Percentiles rank a stretch among this genome's conserved stretches.
phyloP scores from a whole-genome alignment of 2,888 invertebrate genomes.

The Girardia tigrina region DNA sequence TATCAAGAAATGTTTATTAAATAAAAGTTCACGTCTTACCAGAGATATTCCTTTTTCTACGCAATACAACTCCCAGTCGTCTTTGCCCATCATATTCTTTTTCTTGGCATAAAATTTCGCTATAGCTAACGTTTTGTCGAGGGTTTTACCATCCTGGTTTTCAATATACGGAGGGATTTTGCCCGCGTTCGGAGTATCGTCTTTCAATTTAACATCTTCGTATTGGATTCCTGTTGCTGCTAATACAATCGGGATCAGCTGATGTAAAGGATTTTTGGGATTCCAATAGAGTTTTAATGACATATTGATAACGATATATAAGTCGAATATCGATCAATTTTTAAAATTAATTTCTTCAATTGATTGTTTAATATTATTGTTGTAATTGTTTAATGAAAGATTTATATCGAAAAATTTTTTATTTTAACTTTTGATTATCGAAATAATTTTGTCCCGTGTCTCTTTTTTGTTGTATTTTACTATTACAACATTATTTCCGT shows the following conservation, averaged over 20 bases:
- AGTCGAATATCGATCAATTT: too few relatives aligned
- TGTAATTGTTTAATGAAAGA: too few relatives aligned
- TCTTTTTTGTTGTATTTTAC: too few relatives aligned
- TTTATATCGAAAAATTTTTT: too few relatives aligned
- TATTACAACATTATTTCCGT: too few relatives aligned
- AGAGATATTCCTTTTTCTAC: not conserved
- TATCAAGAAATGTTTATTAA: too few relatives aligned
- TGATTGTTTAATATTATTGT: too few relatives aligned
- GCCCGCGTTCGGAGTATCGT: not conserved
- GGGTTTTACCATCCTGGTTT: not conserved
- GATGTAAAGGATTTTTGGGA: conserved; percentile 6
- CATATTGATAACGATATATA: too few relatives aligned
- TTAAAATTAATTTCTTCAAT: too few relatives aligned
- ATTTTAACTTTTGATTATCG: too few relatives aligned
- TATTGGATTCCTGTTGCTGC: not conserved
- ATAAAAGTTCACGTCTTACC: too few relatives aligned
- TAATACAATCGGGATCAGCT: not conserved
- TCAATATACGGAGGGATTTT: not conserved
- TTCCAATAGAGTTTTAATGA: not conserved
- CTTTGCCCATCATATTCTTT: not conserved
- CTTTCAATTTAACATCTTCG: not conserved
- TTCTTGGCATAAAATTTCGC: not conserved
- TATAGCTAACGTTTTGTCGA: not conserved
- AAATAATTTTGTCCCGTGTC: too few relatives aligned
- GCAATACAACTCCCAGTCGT: not conserved